Conservation (phyloP, 2,797 vertebrate genomes). For the Semotilus atromaculatus region DNA sequence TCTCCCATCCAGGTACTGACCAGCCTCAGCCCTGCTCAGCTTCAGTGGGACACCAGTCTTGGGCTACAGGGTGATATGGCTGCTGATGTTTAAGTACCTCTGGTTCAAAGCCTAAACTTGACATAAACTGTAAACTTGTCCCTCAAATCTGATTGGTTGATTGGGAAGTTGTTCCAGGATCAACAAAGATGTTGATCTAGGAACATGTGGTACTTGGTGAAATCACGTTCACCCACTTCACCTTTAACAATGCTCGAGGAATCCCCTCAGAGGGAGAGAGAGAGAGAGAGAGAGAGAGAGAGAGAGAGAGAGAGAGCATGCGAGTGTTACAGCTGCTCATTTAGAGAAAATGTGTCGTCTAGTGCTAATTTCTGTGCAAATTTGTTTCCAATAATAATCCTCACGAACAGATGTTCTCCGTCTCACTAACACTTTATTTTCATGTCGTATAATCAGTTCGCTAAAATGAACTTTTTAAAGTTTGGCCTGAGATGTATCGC, state of each 20-base stretch:
- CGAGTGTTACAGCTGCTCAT: not conserved
- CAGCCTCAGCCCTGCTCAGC: too few species aligned
- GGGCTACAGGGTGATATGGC: too few species aligned
- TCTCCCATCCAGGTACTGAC: too few species aligned
- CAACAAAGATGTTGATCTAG: not conserved
- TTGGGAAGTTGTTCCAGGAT: not conserved
- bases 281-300: not conserved
- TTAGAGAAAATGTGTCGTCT: conserved; percentile 6
- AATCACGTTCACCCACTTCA: too few species aligned
- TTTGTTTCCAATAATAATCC: conserved; percentile 27
- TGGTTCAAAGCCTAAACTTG: not conserved
- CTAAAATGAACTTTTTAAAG: not conserved
- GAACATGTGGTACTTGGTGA: not conserved
- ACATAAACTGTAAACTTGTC: not conserved
- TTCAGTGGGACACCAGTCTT: too few species aligned
- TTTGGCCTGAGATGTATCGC: not conserved
- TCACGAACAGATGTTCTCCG: conserved; percentile 25
- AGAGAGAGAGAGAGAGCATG: not conserved
- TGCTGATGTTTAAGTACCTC: too few species aligned
- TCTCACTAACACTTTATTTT: conserved; percentile 14
- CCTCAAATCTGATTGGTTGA: not conserved
- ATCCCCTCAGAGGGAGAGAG: not conserved
- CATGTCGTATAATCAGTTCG: conserved; percentile 17
- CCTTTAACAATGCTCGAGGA: conserved; percentile 17
- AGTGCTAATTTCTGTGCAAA: not conserved